These are phyloP conservation scores for Augochlorella aurata DNA, from an alignment of 2,888 invertebrate species.

Conservation along the genomic window DNA sequence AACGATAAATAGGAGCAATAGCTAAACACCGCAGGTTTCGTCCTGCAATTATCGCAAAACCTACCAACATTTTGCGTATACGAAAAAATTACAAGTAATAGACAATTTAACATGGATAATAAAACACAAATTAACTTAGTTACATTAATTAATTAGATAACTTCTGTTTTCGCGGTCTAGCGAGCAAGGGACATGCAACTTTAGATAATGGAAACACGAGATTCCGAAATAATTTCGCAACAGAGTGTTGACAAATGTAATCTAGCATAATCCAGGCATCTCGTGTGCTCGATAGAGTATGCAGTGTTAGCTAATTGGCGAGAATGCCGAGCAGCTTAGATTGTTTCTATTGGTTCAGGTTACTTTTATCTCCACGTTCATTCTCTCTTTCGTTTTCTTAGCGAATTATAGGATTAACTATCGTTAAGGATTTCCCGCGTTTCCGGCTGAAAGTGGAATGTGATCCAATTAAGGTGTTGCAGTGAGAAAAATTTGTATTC, in stretches of 20 bases:
- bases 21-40: no score
- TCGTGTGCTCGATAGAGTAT: background rate
- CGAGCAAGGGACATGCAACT: background rate
- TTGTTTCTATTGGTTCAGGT: background rate
- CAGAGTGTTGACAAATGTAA: background rate
- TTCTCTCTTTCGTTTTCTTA: background rate
- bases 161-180: no score
- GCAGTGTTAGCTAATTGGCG: conserved; percentile 15
- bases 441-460: no score
- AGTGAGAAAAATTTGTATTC: background rate
- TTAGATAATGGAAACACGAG: background rate
- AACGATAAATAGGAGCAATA: no score
- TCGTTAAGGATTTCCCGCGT: no score
- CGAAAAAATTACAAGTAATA: no score
- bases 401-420: no score
- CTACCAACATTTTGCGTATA: no score
- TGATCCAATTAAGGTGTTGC: background rate
- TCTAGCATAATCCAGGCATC: conserved; percentile 8
- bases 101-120: no score
- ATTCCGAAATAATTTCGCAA: background rate
- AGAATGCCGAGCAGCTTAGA: background rate
- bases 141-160: no score
- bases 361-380: background rate
- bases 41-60: no score
- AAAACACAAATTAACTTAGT: no score